Evolutionary conservation across 30 jellyfish, hydroid and myxozoan genomes (phyloP).

Genomic region (Catostylus mosaicus): DNA sequence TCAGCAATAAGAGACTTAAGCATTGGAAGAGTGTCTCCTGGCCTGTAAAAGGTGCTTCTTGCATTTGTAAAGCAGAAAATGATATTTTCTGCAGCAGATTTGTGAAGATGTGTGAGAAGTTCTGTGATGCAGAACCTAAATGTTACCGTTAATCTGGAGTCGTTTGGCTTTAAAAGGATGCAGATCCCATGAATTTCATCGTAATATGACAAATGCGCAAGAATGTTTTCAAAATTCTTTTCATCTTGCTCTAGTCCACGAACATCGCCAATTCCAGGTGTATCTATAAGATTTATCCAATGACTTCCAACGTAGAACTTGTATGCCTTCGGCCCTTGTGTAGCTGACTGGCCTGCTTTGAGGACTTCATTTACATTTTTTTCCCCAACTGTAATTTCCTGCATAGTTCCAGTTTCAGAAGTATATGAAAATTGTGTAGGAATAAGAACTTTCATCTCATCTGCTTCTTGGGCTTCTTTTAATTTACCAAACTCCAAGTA

Average conservation of each 20-base stretch:
- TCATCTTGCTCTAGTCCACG: slow-evolving; percentile 79
- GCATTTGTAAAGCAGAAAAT: slow-evolving; percentile 76
- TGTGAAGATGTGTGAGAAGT: slow-evolving; percentile 70
- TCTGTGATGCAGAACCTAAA: slow-evolving; percentile 73
- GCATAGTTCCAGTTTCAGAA: slow-evolving; percentile 58
- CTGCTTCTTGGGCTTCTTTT: slow-evolving; percentile 27
- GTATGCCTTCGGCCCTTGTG: slow-evolving; percentile 75
- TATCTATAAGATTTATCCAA: slow-evolving; percentile 52
- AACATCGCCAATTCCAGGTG: slow-evolving; percentile 82
- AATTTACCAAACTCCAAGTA: slow-evolving; percentile 35
- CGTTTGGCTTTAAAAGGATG: slow-evolving; percentile 64
- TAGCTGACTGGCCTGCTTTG: slow-evolving; percentile 73
- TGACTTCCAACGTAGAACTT: slow-evolving; percentile 50
- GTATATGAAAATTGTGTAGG: slow-evolving; percentile 70
- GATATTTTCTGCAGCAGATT: slow-evolving; percentile 73
- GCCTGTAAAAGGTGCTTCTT: slow-evolving; percentile 76
- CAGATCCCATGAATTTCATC: slow-evolving; percentile 77
- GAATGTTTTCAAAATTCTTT: slow-evolving; percentile 67
- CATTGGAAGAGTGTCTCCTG: slow-evolving; percentile 77
- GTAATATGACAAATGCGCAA: slow-evolving; percentile 67
- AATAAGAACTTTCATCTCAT: slow-evolving; percentile 50
- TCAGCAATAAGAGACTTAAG: slow-evolving; percentile 34
- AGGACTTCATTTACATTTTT: slow-evolving; percentile 44
- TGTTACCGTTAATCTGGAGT: slow-evolving; percentile 53
- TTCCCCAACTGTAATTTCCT: slow-evolving; percentile 26